Base-by-base conservation (phyloP, 1,140 invertebrate species). In the Trachymyrmex cornetzi region DNA sequence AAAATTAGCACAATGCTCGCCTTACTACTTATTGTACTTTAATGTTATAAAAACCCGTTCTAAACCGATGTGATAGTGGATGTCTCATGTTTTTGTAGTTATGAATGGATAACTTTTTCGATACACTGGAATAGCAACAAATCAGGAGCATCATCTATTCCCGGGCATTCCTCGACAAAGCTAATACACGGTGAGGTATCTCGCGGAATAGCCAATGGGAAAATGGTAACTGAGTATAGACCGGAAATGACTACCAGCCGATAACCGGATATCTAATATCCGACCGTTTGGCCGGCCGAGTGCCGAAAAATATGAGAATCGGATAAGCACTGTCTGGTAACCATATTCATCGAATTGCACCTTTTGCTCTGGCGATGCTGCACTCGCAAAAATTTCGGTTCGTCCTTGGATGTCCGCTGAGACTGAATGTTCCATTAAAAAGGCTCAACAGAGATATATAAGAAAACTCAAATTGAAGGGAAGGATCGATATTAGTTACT, bases 251-350 rank as follows among this genome's bases (percentile, higher is more conserved):
- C 88, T 91, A 86, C 84, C 82, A 77, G 66, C 86, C 86, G 91
- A 93, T 93, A 92, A 88, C 90, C 92, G 90, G 92, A 93, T 93
- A 92, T 93, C 91, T 93, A 93, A 93, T 93, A 93, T 92, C 92
- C 91, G 88, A 92, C 61, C 75, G 92, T 92, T 91, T 89, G 91
- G 82, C 63, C 74, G 50, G 79, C 75, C 82, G 89, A 87, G 89
- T 88, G 82, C 57, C 85, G 88, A 92, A 92, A 93, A 93, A 93
- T 93, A 93, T 90, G 93, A 91, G 77, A 53, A 92, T 92, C 92
- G 75, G 93, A 93, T 93, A 93, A 93, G 82, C 69, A 59, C 48
- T 85, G 81, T 88, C 77, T 84, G 22, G 19, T 74, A 80, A 86
- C 87, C 90, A 80, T 90, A 86, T 87, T 91, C 87, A 75, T 75